Conservation (phyloP, 2,888 invertebrate genomes). For the Apamea epomidion region DNA sequence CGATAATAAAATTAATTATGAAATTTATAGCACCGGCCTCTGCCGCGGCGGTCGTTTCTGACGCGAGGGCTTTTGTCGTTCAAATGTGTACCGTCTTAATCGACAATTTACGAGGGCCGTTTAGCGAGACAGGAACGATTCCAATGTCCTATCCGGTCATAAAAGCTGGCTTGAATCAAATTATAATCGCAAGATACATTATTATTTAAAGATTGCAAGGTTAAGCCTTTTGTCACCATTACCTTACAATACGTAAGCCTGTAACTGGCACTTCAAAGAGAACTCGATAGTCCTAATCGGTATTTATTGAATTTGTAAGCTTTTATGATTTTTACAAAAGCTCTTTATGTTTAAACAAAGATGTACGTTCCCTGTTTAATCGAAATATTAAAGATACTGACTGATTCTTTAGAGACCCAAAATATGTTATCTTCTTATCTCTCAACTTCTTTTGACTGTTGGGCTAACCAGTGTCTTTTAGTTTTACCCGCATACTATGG, state of each 20-base stretch:
- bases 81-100: conserved; percentile 84
- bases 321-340: conserved; percentile 34
- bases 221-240: conserved; percentile 66
- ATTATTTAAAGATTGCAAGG: conserved; percentile 71
- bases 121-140: conserved; percentile 74
- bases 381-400: not conserved
- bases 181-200: conserved; percentile 76
- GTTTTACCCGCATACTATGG: not conserved
- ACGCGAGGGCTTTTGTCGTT: conserved; percentile 79
- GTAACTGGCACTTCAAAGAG: conserved; percentile 49
- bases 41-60: conserved; percentile 75
- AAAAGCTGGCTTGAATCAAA: conserved; percentile 77
- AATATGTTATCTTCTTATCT: not conserved
- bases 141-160: conserved; percentile 73
- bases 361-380: not conserved
- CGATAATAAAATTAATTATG: conserved; percentile 88
- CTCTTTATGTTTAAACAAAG: conserved; percentile 1
- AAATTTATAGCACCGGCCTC: conserved; percentile 81
- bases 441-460: not conserved
- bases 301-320: conserved; percentile 40
- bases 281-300: conserved; percentile 32
- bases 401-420: not conserved
- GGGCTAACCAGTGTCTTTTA: not conserved
- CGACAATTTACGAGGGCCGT: conserved; percentile 82
- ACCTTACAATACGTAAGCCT: conserved; percentile 54